Conservation (phyloP, 2,113 vertebrate species). For the Lagopus leucura region DNA sequence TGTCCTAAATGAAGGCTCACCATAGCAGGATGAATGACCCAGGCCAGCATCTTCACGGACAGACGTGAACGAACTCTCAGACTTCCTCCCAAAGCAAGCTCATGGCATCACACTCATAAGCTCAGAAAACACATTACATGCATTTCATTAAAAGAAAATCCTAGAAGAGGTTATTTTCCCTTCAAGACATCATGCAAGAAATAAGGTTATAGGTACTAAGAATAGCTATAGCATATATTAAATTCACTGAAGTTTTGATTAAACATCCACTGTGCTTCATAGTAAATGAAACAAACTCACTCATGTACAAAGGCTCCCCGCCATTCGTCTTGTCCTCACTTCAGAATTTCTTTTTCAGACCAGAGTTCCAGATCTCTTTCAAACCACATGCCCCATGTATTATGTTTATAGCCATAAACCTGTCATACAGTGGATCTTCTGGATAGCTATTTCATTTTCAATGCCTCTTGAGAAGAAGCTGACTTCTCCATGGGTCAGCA, state of each 20-base stretch:
- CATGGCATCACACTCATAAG: background rate
- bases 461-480: background rate
- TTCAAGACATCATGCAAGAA: constrained; percentile 56
- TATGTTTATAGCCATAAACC: background rate
- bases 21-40: background rate
- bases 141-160: constrained; percentile 53
- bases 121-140: constrained; percentile 4
- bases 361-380: background rate
- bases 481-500: background rate
- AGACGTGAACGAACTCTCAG: background rate
- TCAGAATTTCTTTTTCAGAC: background rate
- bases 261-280: constrained; percentile 11
- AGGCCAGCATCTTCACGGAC: background rate
- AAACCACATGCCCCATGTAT: background rate
- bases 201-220: constrained; percentile 52
- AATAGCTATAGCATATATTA: constrained; percentile 48
- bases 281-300: background rate
- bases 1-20: background rate
- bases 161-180: constrained; percentile 40
- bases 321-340: background rate
- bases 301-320: background rate
- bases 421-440: background rate
- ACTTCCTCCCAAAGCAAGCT: background rate
- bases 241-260: constrained; percentile 54
- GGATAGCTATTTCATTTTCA: background rate